These are phyloP conservation scores for Botia almorhae DNA, from an alignment of 2,797 vertebrate species.

Conservation along the genomic window DNA sequence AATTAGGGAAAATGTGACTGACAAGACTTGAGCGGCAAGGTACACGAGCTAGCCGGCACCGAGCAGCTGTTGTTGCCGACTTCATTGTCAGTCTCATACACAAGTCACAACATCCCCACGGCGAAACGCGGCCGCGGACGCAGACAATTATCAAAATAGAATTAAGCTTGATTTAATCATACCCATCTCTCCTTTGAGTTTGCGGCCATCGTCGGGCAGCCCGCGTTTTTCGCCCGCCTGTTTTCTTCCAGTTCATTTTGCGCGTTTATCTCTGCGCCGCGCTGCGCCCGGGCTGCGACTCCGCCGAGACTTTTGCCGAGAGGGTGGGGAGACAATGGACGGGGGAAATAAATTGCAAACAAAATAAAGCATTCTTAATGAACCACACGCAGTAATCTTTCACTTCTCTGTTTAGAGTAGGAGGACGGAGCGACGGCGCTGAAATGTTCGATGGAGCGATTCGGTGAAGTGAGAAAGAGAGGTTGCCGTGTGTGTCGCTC, in stretches of 20 bases:
- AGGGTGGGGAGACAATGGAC: conserved; percentile 47
- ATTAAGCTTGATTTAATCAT: conserved; percentile 86
- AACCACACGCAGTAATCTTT: conserved; percentile 44
- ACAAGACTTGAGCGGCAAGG: conserved; percentile 93
- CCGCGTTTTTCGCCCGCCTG: conserved; percentile 57
- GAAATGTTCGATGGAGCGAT: conserved; percentile 30
- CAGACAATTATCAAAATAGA: conserved; percentile 90
- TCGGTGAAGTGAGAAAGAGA: conserved; percentile 24
- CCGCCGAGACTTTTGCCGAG: conserved; percentile 28
- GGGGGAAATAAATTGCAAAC: conserved; percentile 15
- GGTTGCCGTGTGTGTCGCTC: conserved; percentile 12
- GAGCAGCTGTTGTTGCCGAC: conserved; percentile 92
- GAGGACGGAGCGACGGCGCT: conserved; percentile 9
- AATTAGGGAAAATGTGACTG: conserved; percentile 99
- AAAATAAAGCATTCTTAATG: conserved; percentile 50
- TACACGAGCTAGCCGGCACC: conserved; percentile 89
- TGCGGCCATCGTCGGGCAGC: conserved; percentile 34
- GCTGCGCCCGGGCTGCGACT: conserved; percentile 33
- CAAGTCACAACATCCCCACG: conserved; percentile 90
- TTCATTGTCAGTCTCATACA: conserved; percentile 93
- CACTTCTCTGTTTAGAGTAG: conserved; percentile 42
- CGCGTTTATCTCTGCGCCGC: conserved; percentile 38
- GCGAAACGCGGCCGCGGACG: conserved; percentile 77
- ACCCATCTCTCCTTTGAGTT: conserved; percentile 57
- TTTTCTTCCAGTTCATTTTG: conserved; percentile 60